Base-by-base conservation (phyloP, 2,888 invertebrate genomes). In the Dioctria linearis region DNA sequence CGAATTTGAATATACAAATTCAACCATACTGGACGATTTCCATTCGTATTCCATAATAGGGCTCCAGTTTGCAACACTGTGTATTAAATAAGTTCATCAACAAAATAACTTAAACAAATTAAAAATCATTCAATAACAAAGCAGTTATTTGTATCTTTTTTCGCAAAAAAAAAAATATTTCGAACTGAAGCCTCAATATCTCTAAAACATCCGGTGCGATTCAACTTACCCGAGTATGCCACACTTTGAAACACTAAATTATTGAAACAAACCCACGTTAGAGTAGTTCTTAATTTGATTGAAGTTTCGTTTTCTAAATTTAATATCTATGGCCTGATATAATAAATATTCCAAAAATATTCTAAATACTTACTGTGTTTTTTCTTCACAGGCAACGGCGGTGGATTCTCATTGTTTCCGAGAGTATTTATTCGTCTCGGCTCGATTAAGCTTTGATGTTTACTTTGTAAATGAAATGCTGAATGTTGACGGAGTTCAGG, bases 191-290 rank as follows among this genome's bases (percentile, higher is more conserved):
- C 51, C 43, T 49, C 37, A 71, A 71, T 13, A 71, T 51, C 49
- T 49, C 66, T 78, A 66, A 78, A 78, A 51, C 46, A 39, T 13
- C 73, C n/a, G 42, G 13, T 59, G 25, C 61, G 40, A 63, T 46
- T 76, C 49, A 43, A 88, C 96, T 96, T 95, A 96, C 96, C 96
- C 91, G 95, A 96, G 93, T 95, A 96, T 91, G 96, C 96, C 94
- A 96, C 95, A 92, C 95, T 95, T 94, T 96, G 96, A 95, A 96
- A 96, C 95, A 95, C 95, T 96, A 94, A 85, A 89, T 86, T 86
- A 86, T 87, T 86, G 83, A 83, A 87, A 87, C 86, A 88, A 88
- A 88, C 86, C 87, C 86, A 86, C 85, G 87, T 88, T 87, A 88
- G 86, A 86, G 87, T 86, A 85, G 87, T 88, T 83, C 86, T 86